phyloP scores from a whole-genome alignment of 2,888 invertebrate species.

The Tolmerus cingulatus region DNA sequence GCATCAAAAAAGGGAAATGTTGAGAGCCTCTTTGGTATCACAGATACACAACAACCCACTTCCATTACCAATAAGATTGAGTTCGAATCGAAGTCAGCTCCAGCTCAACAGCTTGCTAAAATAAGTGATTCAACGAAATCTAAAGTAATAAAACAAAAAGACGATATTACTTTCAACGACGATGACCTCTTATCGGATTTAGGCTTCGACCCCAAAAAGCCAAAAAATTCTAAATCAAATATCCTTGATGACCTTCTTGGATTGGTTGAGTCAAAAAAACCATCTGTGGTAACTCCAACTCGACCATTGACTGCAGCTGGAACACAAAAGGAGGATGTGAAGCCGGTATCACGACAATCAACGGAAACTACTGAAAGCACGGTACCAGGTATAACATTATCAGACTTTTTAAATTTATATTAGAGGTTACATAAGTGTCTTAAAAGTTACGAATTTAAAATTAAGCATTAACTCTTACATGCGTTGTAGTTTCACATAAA shows the following conservation, averaged over 20 bases:
- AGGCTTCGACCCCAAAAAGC: conserved; percentile 63
- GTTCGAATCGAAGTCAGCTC: conserved; percentile 48
- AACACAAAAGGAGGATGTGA: conserved; percentile 27
- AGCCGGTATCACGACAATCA: conserved; percentile 59
- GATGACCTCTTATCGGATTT: conserved; percentile 59
- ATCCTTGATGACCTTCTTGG: conserved; percentile 60
- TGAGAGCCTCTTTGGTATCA: conserved; percentile 62
- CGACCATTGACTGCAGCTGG: conserved; percentile 50
- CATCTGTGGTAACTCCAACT: conserved; percentile 49
- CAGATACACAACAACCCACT: conserved; percentile 50
- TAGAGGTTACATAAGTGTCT: no score
- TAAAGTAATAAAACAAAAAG: conserved; percentile 23
- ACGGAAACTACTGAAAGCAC: conserved; percentile 60
- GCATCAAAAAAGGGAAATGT: conserved; percentile 54
- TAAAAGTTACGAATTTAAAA: no score
- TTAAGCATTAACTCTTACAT: no score
- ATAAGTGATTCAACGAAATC: neutral
- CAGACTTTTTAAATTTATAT: neutral
- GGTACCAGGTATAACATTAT: neutral
- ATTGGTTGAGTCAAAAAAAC: conserved; percentile 53
- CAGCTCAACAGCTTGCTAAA: neutral
- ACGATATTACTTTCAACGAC: conserved; percentile 52
- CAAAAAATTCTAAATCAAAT: conserved; percentile 57
- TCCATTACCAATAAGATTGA: conserved; percentile 46
- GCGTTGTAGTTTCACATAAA: no score